Evolutionary conservation across 2,113 vertebrate species (phyloP).

Genomic region (Hydrochoerus hydrochaeris): DNA sequence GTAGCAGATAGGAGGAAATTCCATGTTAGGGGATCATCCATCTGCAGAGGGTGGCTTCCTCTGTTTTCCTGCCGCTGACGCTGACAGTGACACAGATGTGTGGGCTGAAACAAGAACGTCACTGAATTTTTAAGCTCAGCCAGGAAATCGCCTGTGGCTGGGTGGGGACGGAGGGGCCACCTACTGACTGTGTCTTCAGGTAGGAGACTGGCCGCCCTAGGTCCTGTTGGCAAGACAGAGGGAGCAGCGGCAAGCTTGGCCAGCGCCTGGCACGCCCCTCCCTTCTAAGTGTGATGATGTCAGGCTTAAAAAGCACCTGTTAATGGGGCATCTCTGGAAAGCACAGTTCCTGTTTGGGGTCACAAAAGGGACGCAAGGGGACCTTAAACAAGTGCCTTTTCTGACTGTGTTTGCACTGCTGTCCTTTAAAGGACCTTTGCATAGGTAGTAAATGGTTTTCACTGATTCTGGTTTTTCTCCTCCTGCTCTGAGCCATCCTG

Average conservation of each 20-base stretch:
- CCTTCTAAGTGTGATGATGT: background rate
- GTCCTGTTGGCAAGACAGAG: conserved; percentile 56
- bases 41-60: conserved; percentile 86
- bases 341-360: background rate
- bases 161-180: conserved; percentile 79
- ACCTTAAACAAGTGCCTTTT: conserved; percentile 23
- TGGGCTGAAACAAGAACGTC: conserved; percentile 89
- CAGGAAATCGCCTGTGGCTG: conserved; percentile 90
- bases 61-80: conserved; percentile 91
- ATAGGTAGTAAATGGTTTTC: background rate
- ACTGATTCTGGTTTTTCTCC: background rate
- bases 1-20: conserved; percentile 86
- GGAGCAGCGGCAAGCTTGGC: background rate
- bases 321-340: conserved; percentile 12
- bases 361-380: background rate
- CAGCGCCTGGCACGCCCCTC: conserved; percentile 4
- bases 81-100: conserved; percentile 90
- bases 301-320: conserved; percentile 57
- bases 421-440: background rate
- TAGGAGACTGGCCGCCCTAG: conserved; percentile 61
- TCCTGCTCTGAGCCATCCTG: background rate
- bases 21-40: conserved; percentile 90
- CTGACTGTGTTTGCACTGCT: background rate
- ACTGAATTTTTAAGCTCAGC: conserved; percentile 87
- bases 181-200: conserved; percentile 70